These are phyloP conservation scores for Gandaritis pyraliata DNA, from an alignment of 2,888 invertebrate genomes.

Conservation along the genomic window DNA sequence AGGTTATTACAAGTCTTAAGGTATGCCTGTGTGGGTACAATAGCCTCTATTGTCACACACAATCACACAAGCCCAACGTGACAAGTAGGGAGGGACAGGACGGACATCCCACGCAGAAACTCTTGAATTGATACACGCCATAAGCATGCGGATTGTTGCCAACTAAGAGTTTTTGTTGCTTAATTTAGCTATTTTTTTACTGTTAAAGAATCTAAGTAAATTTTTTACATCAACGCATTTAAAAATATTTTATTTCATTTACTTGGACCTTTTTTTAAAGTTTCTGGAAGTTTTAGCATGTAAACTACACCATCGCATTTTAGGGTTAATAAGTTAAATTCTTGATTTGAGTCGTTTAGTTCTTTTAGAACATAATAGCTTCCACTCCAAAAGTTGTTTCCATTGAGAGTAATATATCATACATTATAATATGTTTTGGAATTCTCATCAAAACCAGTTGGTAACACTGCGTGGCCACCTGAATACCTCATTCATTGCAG, in stretches of 20 bases:
- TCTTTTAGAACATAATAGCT: too few relatives aligned
- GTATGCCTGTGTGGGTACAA: slow-evolving; percentile 51
- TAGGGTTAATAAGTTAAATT: too few relatives aligned
- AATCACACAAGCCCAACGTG: slow-evolving; percentile 24
- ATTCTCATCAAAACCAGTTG: not conserved
- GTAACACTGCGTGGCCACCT: slow-evolving; percentile 4
- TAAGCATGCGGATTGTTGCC: slow-evolving; percentile 1
- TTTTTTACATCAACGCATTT: too few relatives aligned
- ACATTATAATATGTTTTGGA: not conserved
- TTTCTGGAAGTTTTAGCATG: too few relatives aligned
- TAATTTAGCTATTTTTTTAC: not conserved
- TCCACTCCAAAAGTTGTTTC: too few relatives aligned
- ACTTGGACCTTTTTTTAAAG: too few relatives aligned
- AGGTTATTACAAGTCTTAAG: slow-evolving; percentile 72
- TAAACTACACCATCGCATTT: too few relatives aligned
- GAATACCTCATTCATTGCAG: slow-evolving; percentile 33
- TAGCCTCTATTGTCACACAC: slow-evolving; percentile 43
- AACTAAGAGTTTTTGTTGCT: not conserved
- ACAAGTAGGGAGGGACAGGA: slow-evolving; percentile 52
- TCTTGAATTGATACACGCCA: slow-evolving; percentile 18
- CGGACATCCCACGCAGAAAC: slow-evolving; percentile 47
- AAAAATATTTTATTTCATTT: too few relatives aligned
- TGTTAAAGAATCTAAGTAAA: too few relatives aligned
- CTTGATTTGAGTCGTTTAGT: too few relatives aligned
- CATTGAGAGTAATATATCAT: too few relatives aligned